Evolutionary conservation across 2,113 vertebrate genomes (phyloP).

Genomic region (Epinephelus lanceolatus): DNA sequence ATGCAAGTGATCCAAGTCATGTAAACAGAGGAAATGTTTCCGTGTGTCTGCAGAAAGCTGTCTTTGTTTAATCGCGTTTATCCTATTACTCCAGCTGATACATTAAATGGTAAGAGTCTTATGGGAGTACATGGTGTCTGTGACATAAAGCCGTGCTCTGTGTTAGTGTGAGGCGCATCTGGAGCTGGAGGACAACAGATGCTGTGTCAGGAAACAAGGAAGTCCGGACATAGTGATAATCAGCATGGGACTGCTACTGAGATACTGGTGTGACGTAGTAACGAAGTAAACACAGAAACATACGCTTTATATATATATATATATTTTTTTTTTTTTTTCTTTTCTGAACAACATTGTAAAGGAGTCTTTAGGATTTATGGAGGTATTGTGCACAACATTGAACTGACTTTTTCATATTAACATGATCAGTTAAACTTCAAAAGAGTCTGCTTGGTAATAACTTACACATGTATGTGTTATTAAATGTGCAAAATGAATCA

Average conservation of each 20-base stretch:
- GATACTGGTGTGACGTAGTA: too few relatives aligned
- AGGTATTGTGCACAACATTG: neutral
- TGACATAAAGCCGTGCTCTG: neutral
- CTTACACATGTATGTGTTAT: neutral
- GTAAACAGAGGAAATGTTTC: neutral
- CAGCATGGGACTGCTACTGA: neutral
- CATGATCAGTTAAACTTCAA: neutral
- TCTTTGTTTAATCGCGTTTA: neutral
- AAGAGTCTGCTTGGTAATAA: neutral
- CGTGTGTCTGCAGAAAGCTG: neutral
- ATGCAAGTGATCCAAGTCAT: too few relatives aligned
- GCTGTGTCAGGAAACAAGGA: neutral
- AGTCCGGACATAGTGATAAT: neutral
- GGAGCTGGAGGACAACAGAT: neutral
- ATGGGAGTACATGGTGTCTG: neutral
- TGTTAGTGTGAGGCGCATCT: neutral
- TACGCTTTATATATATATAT: too few relatives aligned
- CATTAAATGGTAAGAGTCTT: slow-evolving; percentile 9
- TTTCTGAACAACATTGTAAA: neutral
- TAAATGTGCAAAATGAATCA: neutral
- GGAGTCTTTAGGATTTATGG: neutral
- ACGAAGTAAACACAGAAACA: too few relatives aligned
- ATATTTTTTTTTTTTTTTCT: too few relatives aligned
- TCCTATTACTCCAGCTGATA: neutral
- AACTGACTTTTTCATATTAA: neutral